phyloP scores from a whole-genome alignment of 2,888 invertebrate genomes.

The Cataglyphis albicans region DNA sequence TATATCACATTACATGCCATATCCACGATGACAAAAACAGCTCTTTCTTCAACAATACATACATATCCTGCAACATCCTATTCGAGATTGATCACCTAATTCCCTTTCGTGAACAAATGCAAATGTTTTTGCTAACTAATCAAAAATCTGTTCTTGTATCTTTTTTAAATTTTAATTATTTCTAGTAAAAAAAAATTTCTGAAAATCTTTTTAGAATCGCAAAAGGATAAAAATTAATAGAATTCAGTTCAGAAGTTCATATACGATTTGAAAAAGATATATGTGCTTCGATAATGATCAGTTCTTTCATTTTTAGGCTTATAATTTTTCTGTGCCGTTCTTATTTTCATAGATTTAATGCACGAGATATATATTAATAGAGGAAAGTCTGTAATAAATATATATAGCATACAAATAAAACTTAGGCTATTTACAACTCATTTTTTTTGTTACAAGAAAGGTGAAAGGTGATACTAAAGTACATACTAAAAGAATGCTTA shows the following conservation, averaged over 20 bases:
- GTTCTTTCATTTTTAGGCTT: slow-evolving; percentile 76
- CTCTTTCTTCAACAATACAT: slow-evolving; percentile 65
- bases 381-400: slow-evolving; percentile 83
- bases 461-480: background rate
- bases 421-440: slow-evolving; percentile 78
- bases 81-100: slow-evolving; percentile 14
- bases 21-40: slow-evolving; percentile 59
- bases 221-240: background rate
- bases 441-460: slow-evolving; percentile 45
- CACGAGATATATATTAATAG: slow-evolving; percentile 78
- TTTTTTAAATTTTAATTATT: background rate
- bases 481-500: slow-evolving; percentile 1
- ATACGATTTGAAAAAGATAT: background rate
- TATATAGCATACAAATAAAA: slow-evolving; percentile 82
- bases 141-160: background rate
- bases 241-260: background rate
- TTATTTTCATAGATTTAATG: slow-evolving; percentile 85
- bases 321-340: slow-evolving; percentile 80
- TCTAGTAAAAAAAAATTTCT: background rate
- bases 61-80: slow-evolving; percentile 60
- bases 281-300: slow-evolving; percentile 18
- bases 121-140: background rate
- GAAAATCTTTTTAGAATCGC: background rate
- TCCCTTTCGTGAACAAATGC: background rate
- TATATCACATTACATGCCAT: slow-evolving; percentile 68